Evolutionary conservation across 2,888 invertebrate species (phyloP).

Genomic region (Tachina grossa): DNA sequence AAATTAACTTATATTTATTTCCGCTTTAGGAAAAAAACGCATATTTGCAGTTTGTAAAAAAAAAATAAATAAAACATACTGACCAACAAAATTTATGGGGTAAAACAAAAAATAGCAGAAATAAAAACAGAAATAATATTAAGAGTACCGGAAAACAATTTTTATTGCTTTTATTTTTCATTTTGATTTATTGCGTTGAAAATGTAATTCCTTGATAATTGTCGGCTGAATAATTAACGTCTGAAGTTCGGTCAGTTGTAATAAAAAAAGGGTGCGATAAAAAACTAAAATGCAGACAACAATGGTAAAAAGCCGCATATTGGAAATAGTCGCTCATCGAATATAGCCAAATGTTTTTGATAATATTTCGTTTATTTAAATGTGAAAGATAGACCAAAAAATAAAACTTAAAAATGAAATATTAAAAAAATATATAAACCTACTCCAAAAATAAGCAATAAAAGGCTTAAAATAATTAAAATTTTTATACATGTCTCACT

Average conservation of each 20-base stretch:
- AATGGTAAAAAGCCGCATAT: too few relatives aligned
- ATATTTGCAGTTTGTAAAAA: neutral
- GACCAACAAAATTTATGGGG: neutral
- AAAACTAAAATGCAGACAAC: too few relatives aligned
- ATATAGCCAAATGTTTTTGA: too few relatives aligned
- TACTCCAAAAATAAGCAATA: too few relatives aligned
- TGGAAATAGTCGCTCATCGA: too few relatives aligned
- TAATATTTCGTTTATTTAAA: too few relatives aligned
- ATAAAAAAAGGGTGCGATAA: too few relatives aligned
- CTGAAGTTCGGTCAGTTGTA: neutral
- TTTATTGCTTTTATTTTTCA: neutral
- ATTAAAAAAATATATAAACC: too few relatives aligned
- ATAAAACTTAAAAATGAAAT: too few relatives aligned
- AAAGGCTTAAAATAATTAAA: too few relatives aligned
- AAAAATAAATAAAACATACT: neutral
- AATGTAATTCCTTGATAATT: conserved; percentile 11
- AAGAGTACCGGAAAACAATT: conserved; percentile 4
- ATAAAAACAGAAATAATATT: neutral
- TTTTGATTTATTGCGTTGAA: neutral
- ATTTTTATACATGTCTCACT: too few relatives aligned
- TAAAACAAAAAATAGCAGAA: neutral
- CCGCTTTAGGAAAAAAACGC: conserved; percentile 10
- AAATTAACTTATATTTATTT: conserved; percentile 21
- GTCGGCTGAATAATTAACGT: neutral
- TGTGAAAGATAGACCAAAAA: too few relatives aligned